A percentile compares a stretch with the other conserved stretches of the same genome.
phyloP scores from a whole-genome alignment of 2,797 vertebrate genomes.

The Melopsittacus undulatus region DNA sequence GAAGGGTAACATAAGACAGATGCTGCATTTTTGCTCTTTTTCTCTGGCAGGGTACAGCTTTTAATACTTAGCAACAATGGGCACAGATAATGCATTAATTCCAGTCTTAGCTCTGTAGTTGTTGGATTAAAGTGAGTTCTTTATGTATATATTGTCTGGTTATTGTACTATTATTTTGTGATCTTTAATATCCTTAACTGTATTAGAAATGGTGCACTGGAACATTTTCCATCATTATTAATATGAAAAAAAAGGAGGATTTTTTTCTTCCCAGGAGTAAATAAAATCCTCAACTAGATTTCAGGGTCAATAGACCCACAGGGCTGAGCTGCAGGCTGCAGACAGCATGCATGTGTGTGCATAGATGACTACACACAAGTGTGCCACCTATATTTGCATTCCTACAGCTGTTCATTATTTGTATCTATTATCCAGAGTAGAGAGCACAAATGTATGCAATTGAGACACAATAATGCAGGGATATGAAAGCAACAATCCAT shows the following conservation, averaged over 20 bases:
- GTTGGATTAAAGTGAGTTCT: slow-evolving; percentile 52
- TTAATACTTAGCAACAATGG: slow-evolving; percentile 17
- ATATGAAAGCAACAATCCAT: slow-evolving; percentile 62
- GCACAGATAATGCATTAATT: slow-evolving; percentile 54
- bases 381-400: slow-evolving; percentile 49
- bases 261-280: not conserved
- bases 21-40: not conserved
- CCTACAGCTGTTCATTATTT: slow-evolving; percentile 56
- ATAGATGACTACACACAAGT: not conserved
- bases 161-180: slow-evolving; percentile 44
- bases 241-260: slow-evolving; percentile 7
- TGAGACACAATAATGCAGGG: slow-evolving; percentile 39
- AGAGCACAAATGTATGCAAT: slow-evolving; percentile 45
- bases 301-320: slow-evolving; percentile 17
- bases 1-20: not conserved
- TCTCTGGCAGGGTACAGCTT: not conserved
- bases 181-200: slow-evolving; percentile 54
- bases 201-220: slow-evolving; percentile 50
- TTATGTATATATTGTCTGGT: slow-evolving; percentile 43
- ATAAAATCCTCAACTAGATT: slow-evolving; percentile 7
- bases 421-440: slow-evolving; percentile 13
- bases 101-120: not conserved
- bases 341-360: not conserved
- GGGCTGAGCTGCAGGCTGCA: slow-evolving; percentile 33
- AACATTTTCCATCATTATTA: not conserved